phyloP scores from a whole-genome alignment of 2,797 vertebrate species.

The Falco cherrug region DNA sequence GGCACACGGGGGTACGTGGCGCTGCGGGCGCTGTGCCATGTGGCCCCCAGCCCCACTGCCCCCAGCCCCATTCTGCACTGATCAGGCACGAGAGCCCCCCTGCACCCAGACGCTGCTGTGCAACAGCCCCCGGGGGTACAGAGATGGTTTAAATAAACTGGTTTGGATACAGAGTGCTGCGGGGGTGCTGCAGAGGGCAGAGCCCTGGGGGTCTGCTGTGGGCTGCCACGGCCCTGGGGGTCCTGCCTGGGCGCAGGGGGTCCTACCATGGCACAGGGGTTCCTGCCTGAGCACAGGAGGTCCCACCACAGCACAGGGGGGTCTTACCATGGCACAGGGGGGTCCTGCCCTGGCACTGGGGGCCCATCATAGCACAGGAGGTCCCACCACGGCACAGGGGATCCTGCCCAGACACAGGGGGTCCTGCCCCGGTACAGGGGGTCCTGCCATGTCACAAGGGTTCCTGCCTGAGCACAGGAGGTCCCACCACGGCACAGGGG shows the following conservation, averaged over 20 bases:
- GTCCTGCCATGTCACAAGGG: too few relatives aligned
- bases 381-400: too few relatives aligned
- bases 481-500: too few relatives aligned
- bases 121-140: fast-evolving
- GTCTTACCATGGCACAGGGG: too few relatives aligned
- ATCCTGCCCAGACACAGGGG: too few relatives aligned
- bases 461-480: too few relatives aligned
- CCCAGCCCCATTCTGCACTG: fast-evolving
- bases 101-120: fast-evolving
- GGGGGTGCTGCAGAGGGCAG: background rate
- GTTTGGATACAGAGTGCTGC: background rate
- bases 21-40: background rate
- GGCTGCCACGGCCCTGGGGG: fast-evolving
- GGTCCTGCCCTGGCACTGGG: too few relatives aligned
- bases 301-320: too few relatives aligned
- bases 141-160: background rate
- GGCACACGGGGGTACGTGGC: fast-evolving
- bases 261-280: background rate
- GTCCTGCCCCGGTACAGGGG: too few relatives aligned
- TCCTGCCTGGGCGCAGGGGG: background rate
- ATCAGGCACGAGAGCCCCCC: fast-evolving
- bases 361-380: too few relatives aligned
- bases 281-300: too few relatives aligned
- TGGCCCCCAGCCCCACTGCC: fast-evolving
- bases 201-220: too few relatives aligned